Evolutionary conservation across 2,113 vertebrate genomes (phyloP).

Genomic region (Odocoileus hemionus): DNA sequence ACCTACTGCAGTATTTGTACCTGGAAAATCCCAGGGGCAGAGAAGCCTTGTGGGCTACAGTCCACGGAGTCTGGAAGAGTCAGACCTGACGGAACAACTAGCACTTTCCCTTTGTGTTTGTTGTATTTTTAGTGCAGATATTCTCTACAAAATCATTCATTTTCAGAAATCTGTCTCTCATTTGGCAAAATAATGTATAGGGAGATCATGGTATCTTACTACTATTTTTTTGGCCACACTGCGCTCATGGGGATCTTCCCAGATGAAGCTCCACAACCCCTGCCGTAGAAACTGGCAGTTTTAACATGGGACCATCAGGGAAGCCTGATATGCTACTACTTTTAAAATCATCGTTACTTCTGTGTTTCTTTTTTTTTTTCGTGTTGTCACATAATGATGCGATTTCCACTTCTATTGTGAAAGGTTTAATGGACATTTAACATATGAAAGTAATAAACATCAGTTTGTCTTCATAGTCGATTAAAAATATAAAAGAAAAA

Average conservation of each 20-base stretch:
- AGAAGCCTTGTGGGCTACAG: background rate
- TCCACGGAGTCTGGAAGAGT: background rate
- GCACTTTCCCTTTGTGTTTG: background rate
- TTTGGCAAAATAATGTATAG: background rate
- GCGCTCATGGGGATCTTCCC: fast-evolving
- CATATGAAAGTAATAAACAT: background rate
- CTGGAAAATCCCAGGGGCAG: background rate
- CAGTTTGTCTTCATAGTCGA: background rate
- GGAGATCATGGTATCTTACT: background rate
- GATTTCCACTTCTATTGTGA: background rate
- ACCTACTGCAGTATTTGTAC: background rate
- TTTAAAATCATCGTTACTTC: background rate
- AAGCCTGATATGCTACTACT: background rate
- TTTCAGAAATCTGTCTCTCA: background rate
- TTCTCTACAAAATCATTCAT: background rate
- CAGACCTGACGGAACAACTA: background rate
- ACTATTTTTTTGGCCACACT: background rate
- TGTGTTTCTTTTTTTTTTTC: background rate
- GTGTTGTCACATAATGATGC: background rate
- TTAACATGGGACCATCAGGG: background rate
- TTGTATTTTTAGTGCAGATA: background rate
- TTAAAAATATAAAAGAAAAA: background rate
- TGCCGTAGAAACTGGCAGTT: background rate
- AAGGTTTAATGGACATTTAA: background rate
- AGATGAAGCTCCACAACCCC: background rate